Evolutionary conservation across 2,888 invertebrate species (phyloP), one percentile per base, ranked within the genome.

Genomic region (Cantharis lateralis): DNA sequence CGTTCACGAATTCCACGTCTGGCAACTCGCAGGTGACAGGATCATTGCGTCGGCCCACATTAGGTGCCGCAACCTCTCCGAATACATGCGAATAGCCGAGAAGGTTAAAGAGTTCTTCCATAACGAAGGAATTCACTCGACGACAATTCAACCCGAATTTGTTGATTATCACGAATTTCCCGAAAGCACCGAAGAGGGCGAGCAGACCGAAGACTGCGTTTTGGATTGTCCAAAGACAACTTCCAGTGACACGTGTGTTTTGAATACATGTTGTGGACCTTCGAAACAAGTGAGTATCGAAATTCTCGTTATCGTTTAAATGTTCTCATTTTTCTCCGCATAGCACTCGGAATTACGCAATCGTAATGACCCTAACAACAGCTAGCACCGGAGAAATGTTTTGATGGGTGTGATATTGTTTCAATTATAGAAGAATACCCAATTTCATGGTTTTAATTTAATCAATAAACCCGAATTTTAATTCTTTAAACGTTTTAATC

Each of bases 1-100:
- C 0, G 97, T 99, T 1, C 98, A 99, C 86, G 98, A 99, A 89
- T 98, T 99, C 87, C 98, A 99, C 87, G 96, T 99, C 10, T 99
- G 99, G 99, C 98, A 98, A 89, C 90, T 99, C 83, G 97, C 98
- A 61, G 98, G 98, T 0, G 97, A 98, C 88, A 92, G 98, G 81
- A 98, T 98, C 81, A 98, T 99, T 82, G 98, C 98, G 71, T 98
- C 98, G 13, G 98, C 98, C 5, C 98, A 99, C 87, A 97, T 99
- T 86, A 95, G 95, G 82, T 98, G 98, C 90, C 93, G 96, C 83
- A 98, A 98, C 89, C 89, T 98, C 74, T 95, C 95, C 0, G 98
- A 98, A 86, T 99, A 99, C 87, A 98, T 98, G 97, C 95, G 95
- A 87, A 96, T 99, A 81, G 98, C 98, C 0, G 96, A 96, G 86